Evolutionary conservation across 2,113 vertebrate species (phyloP), one percentile per base, ranked within the genome.

Genomic region (Columbina picui): DNA sequence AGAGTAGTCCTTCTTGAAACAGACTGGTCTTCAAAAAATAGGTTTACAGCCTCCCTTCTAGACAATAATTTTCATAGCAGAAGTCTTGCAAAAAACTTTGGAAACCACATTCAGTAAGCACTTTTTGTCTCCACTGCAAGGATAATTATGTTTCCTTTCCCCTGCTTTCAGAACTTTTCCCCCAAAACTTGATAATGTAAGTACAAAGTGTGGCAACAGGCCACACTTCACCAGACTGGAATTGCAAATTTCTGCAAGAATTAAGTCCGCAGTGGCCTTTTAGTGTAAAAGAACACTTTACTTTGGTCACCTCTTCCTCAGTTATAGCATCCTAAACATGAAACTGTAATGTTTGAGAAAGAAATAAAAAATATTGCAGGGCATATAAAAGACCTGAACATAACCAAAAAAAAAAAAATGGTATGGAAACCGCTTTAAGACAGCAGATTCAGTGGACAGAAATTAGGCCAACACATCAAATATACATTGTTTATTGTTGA

Each of bases 41-140:
- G 39, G 41, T 90, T 95, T 93, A 84, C 43, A 61, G 29, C 36
- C 70, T 94, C 71, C 67, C 32, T 92, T 94, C 85, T 93, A 91
- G 59, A 90, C 73, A 84, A 61, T 91, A 93, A 97, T 94, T 94
- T 96, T 90, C 92, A 87, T 56, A 95, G 63, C 59, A 91, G 47
- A 94, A 93, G 36, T 82, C 88, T 94, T 69, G 50, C 49, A 76
- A 60, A 56, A 85, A 71, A 12, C 30, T 68, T 69, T 56, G 60
- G 38, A 82, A 96, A 78, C 32, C 68, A 38, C 30, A 41, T 90
- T 78, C 57, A 43, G 7, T 84, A 79, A 38, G 18, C 60, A 56
- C 78, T 89, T 39, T 73, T 49, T 92, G 25, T 70, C 43, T 90
- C 29, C 27, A 30, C n/a, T 89, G 27, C 65, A 87, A 50, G 17